These are phyloP conservation scores for Felis chaus DNA, from an alignment of 2,113 vertebrate genomes.

Conservation along the genomic window DNA sequence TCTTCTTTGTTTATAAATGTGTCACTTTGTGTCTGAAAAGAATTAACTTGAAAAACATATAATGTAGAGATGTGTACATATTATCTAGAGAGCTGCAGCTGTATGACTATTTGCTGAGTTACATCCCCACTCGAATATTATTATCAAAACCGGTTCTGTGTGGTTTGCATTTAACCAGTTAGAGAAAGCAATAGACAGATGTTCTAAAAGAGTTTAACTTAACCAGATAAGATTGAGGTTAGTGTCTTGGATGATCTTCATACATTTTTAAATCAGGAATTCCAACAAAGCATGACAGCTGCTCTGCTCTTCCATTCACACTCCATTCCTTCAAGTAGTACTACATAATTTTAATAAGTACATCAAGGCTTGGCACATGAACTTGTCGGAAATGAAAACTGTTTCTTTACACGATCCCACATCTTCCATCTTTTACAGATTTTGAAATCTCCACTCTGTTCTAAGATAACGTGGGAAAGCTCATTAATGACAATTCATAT, in stretches of 20 bases:
- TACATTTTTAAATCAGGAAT: conserved; percentile 1
- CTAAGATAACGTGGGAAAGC: not conserved
- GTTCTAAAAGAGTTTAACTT: not conserved
- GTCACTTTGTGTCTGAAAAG: not conserved
- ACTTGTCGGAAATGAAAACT: not conserved
- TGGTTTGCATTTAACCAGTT: not conserved
- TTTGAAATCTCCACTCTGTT: not conserved
- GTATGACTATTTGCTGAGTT: not conserved
- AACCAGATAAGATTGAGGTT: not conserved
- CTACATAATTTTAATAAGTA: not conserved
- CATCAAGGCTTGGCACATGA: not conserved
- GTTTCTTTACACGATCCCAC: not conserved
- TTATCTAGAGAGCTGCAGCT: not conserved
- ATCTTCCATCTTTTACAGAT: not conserved
- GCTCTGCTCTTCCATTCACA: not conserved
- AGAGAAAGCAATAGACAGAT: not conserved
- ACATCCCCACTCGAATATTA: not conserved
- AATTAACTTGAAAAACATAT: not conserved
- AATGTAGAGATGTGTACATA: not conserved
- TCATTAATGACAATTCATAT: not conserved
- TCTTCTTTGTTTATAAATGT: conserved; percentile 27
- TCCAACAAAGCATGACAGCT: not conserved
- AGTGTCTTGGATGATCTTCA: not conserved
- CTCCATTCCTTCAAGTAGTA: not conserved
- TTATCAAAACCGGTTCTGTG: not conserved